Evolutionary conservation across 2,113 vertebrate species (phyloP), one percentile per base, ranked within the genome.

Genomic region (Marcusenius ussheri): DNA sequence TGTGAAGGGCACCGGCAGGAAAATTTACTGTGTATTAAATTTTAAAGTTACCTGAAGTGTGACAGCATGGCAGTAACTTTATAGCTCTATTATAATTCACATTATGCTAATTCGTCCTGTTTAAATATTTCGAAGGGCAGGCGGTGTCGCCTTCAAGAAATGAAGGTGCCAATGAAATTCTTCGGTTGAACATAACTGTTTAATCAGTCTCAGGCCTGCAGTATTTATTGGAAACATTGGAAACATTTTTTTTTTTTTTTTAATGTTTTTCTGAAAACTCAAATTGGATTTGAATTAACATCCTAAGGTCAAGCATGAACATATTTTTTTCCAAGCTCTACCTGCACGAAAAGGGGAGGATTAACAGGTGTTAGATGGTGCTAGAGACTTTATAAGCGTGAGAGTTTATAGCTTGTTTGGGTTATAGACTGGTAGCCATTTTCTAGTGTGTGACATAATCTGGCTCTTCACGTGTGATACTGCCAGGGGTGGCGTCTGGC

Each of bases 41-140:
- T 35, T 80, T 80, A 35, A 50, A 53, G 50, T 49, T 21, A 53
- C 49, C 17, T 53, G 85, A 56, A 35, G n/a, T 53, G 50, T 87
- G 49, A 87, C 86, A 87, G 50, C 7, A 17, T 51, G n/a, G 13
- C 46, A n/a, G 13, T 53, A 51, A 87, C 49, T 87, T 56, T 31
- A 87, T 87, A 53, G 27, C 49, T 19, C 50, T 49, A n/a, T 50
- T 86, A 49, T 86, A 86, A 86, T 49, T 86, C 83, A 86, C 45
- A 49, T 47, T 47, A 47, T 86, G 83, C 83, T 86, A 86, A 86
- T 86, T 86, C n/a, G 19, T 11, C 24, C 83, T 86, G 45, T n/a
- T 86, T 86, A 49, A 86, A 86, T 86, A 86, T 86, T 27, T n/a
- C 24, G 45, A 47, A 86, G 83, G 47, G 83, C 45, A 27, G n/a